These are phyloP conservation scores for Siphamia tubifer DNA, from an alignment of 2,113 vertebrate genomes.

Conservation along the genomic window DNA sequence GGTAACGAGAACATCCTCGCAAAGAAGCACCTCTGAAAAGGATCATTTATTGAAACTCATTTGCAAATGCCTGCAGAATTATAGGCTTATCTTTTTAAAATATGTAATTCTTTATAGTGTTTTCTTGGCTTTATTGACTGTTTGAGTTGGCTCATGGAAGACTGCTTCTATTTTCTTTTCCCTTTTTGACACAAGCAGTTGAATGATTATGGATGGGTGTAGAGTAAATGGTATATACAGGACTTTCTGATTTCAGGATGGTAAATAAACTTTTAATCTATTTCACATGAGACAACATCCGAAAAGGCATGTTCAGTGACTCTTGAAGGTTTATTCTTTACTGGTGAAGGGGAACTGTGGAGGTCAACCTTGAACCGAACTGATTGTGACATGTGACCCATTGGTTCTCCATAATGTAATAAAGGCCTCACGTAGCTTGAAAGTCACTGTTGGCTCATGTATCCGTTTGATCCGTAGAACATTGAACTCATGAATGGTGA, in stretches of 20 bases:
- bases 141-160: conserved; percentile 53
- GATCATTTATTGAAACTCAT: conserved; percentile 63
- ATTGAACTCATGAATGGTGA: conserved; percentile 19
- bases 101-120: conserved; percentile 61
- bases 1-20: conserved; percentile 40
- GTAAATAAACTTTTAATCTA: conserved; percentile 53
- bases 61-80: conserved; percentile 68
- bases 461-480: conserved; percentile 37
- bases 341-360: conserved; percentile 49
- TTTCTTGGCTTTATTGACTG: conserved; percentile 50
- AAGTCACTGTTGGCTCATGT: conserved; percentile 52
- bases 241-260: conserved; percentile 59
- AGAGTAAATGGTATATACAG: conserved; percentile 44
- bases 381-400: conserved; percentile 50
- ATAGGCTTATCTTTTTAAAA: conserved; percentile 57
- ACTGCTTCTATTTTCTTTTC: conserved; percentile 45
- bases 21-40: conserved; percentile 52
- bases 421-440: conserved; percentile 57
- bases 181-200: conserved; percentile 43
- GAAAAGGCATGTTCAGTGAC: conserved; percentile 51
- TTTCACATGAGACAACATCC: conserved; percentile 40
- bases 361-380: conserved; percentile 35
- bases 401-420: conserved; percentile 53
- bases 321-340: conserved; percentile 44
- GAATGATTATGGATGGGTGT: conserved; percentile 57